Evolutionary conservation across 2,113 vertebrate genomes (phyloP).

Genomic region (Stigmatopora nigra): DNA sequence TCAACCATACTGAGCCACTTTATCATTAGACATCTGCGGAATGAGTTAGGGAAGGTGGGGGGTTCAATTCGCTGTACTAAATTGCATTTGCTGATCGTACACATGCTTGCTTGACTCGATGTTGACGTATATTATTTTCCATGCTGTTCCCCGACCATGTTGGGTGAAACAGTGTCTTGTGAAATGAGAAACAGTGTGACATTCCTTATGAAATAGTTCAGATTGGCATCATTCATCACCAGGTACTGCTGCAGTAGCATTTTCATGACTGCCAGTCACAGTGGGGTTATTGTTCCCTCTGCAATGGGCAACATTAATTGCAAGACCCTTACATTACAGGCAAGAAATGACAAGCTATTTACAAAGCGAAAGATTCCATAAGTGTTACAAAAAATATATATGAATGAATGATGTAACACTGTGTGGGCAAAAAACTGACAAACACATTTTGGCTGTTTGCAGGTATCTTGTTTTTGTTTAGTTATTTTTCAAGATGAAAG

Average conservation of each 20-base stretch:
- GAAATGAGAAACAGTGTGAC: conserved; percentile 63
- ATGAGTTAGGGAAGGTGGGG: conserved; percentile 45
- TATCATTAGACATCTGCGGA: conserved; percentile 33
- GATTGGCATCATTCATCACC: conserved; percentile 61
- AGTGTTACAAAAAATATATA: conserved; percentile 12
- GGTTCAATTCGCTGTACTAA: conserved; percentile 56
- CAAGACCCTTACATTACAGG: conserved; percentile 12
- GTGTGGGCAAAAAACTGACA: neutral
- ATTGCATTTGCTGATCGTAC: conserved; percentile 68
- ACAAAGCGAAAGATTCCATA: conserved; percentile 12
- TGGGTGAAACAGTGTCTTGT: conserved; percentile 55
- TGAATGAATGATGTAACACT: conserved; percentile 1
- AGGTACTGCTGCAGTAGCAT: conserved; percentile 37
- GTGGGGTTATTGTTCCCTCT: conserved; percentile 43
- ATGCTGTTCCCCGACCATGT: conserved; percentile 51
- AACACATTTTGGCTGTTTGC: neutral
- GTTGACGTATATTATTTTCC: conserved; percentile 70
- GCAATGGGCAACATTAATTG: conserved; percentile 26
- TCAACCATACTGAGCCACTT: conserved; percentile 53
- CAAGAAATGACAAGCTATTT: conserved; percentile 19
- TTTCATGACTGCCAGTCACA: conserved; percentile 52
- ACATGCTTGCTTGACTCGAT: conserved; percentile 62
- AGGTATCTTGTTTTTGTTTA: neutral
- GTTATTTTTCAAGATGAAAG: neutral
- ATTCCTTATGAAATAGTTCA: conserved; percentile 67